Conservation (phyloP, 2,113 vertebrate species). For the Neolamprologus sp. region DNA sequence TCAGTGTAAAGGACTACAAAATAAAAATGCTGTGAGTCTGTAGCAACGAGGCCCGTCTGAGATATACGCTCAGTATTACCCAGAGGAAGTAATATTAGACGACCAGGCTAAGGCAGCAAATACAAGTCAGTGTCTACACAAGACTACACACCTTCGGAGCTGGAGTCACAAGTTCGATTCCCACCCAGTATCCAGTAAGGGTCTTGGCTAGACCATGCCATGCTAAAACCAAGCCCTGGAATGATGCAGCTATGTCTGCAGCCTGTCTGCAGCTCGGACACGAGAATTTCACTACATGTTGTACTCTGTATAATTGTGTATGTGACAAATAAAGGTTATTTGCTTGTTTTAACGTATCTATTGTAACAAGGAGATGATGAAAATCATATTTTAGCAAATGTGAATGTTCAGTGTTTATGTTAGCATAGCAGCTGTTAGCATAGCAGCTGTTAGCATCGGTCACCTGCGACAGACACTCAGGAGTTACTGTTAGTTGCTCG, state of each 20-base stretch:
- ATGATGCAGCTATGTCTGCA: not conserved
- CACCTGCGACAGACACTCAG: rapidly evolving
- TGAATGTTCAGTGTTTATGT: not conserved
- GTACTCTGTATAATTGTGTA: not conserved
- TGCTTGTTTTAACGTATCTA: not conserved
- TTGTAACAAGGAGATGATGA: not conserved
- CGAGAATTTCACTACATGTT: not conserved
- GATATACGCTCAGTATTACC: not conserved
- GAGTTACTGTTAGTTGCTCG: not conserved
- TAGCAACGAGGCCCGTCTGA: not conserved
- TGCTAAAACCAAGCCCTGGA: not conserved
- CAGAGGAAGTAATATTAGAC: not conserved
- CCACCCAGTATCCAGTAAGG: not conserved
- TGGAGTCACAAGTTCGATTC: not conserved
- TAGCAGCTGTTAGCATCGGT: not conserved
- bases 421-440: not conserved
- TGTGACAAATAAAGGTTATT: not conserved
- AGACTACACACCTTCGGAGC: not conserved
- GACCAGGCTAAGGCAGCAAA: not conserved
- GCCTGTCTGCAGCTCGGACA: not conserved
- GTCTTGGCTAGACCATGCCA: not conserved
- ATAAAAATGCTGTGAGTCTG: not conserved
- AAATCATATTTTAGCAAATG: not conserved
- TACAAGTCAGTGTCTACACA: not conserved
- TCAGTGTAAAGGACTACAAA: not conserved